Base-by-base conservation (phyloP, 2,113 vertebrate genomes). In the Oreochromis tanganicae region DNA sequence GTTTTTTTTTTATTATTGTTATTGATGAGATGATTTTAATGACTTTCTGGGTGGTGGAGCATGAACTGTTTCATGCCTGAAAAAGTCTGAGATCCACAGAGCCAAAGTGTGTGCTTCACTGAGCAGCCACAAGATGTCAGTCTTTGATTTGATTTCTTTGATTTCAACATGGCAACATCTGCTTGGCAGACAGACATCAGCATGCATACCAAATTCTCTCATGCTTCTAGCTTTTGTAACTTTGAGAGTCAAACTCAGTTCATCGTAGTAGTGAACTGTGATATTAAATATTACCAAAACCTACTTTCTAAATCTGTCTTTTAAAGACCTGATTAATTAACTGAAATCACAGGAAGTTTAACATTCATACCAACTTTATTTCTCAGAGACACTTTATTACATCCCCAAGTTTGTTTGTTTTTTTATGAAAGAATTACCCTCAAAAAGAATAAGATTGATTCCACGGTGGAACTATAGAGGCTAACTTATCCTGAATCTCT, bases 71-170 rank as follows among this genome's bases (percentile, higher is more conserved):
- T 73, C 13, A 27, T 46, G 68, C 14, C 1, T 17, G 68, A 17
- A 27, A 73, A 46, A 73, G 9, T 75, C 14, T 17, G 27, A 34
- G 16, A 27, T 57, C 54, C 41, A 55, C 75, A 21, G 0, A 41
- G 1, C 0, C 16, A 21, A 12, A 55, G 32, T 3, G 8, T 90
- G 90, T 16, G n/a, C 12, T 6, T 87, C 85, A 10, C 4, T 2
- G 1, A 79, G 2, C 56, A 21, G 50, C 94, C 94, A 94, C 93
- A 75, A 94, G 93, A 89, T 92, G 95, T 91, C 95, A 94, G 73
- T 90, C 7, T 93, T 86, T 75, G 3, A 10, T 82, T 57, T 86
- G 21, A 66, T 66, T 66, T 90, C 6, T 92, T 87, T 75, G 5
- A 10, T 80, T 78, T 87, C n/a, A 27, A 32, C 2, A 66, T 1